These are phyloP conservation scores for Psophia crepitans DNA, from an alignment of 2,113 vertebrate species.

Conservation along the genomic window DNA sequence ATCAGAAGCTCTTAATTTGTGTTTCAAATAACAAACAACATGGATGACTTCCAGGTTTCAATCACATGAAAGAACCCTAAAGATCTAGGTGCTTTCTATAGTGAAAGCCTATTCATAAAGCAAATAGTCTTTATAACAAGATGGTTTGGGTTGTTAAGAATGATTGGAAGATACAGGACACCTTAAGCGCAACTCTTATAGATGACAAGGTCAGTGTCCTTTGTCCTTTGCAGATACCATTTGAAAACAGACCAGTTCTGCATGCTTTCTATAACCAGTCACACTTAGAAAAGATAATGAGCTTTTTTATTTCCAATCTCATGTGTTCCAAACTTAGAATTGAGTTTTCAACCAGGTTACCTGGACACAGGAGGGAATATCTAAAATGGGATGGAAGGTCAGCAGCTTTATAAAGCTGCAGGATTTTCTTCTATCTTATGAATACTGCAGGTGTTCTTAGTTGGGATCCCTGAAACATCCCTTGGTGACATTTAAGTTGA, in stretches of 20 bases:
- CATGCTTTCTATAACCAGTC: neutral
- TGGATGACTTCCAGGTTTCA: neutral
- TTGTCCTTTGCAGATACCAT: neutral
- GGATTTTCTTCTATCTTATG: neutral
- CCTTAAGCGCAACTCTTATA: neutral
- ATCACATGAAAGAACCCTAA: neutral
- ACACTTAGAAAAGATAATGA: neutral
- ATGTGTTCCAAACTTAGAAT: neutral
- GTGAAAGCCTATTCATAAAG: neutral
- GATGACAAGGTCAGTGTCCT: neutral
- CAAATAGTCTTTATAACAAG: neutral
- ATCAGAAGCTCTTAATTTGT: neutral
- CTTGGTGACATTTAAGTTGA: neutral
- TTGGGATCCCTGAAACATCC: neutral
- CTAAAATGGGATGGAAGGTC: neutral
- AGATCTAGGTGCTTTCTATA: neutral
- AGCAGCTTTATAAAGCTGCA: neutral
- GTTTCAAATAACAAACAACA: neutral
- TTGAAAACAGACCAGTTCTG: neutral
- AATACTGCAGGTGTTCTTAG: neutral
- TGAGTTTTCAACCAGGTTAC: neutral
- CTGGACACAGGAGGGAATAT: neutral
- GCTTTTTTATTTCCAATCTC: neutral
- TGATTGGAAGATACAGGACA: neutral
- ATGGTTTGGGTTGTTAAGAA: neutral